These are phyloP conservation scores for Falco concolor DNA, from an alignment of 2,797 vertebrate species.

Conservation along the genomic window DNA sequence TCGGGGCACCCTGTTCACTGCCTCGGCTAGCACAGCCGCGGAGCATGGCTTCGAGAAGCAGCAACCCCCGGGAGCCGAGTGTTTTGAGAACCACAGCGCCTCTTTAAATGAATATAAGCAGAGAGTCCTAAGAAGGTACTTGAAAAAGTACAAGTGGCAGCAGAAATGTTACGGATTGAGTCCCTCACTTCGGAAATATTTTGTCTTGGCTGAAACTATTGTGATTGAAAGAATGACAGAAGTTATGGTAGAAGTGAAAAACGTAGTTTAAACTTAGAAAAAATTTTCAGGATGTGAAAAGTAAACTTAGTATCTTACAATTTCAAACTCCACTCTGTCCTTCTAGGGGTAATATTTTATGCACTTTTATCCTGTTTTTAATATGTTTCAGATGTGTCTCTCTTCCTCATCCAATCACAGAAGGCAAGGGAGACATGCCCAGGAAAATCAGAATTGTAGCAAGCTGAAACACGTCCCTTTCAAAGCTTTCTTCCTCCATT, in stretches of 20 bases:
- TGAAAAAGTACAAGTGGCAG: not conserved
- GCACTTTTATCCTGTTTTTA: constrained; percentile 25
- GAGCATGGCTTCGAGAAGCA: not conserved
- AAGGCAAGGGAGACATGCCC: not conserved
- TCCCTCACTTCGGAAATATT: not conserved
- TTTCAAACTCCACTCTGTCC: not conserved
- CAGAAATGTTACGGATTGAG: not conserved
- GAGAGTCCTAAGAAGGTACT: not conserved
- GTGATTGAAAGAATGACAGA: not conserved
- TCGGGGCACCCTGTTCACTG: accelerated
- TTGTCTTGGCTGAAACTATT: not conserved
- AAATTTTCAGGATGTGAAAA: constrained; percentile 19
- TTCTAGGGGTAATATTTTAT: constrained; percentile 17
- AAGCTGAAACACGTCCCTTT: constrained; percentile 9
- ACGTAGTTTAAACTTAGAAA: not conserved
- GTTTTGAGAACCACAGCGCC: not conserved
- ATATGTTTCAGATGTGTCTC: not conserved
- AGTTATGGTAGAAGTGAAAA: constrained; percentile 1
- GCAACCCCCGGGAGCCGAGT: not conserved
- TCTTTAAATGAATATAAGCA: not conserved
- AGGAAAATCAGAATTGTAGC: constrained; percentile 4
- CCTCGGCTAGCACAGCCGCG: not conserved
- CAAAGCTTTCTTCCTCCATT: constrained; percentile 4
- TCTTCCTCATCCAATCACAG: not conserved
- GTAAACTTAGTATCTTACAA: not conserved